These are phyloP conservation scores for Acromyrmex echinatior DNA, from an alignment of 1,140 invertebrate genomes.

Conservation along the genomic window DNA sequence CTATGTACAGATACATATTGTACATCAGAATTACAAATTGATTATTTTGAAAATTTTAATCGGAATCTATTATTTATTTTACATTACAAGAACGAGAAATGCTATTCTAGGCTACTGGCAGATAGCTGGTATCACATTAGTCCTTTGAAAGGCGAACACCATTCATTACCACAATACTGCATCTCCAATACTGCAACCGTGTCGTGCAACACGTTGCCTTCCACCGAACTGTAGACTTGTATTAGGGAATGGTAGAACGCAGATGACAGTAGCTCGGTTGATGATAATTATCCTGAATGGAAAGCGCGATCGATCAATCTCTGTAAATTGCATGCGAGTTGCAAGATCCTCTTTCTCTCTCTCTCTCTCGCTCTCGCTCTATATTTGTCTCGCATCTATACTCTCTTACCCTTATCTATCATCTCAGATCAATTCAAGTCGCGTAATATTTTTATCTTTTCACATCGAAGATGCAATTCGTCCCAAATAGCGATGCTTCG, in stretches of 20 bases:
- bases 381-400: background rate
- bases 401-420: background rate
- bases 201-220: slow-evolving; percentile 62
- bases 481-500: background rate
- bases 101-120: background rate
- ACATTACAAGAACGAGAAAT: background rate
- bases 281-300: slow-evolving; percentile 54
- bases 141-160: slow-evolving; percentile 40
- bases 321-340: slow-evolving; percentile 52
- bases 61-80: background rate
- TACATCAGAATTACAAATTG: background rate
- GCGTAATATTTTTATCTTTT: slow-evolving; percentile 31
- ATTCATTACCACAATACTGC: slow-evolving; percentile 54
- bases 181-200: slow-evolving; percentile 47
- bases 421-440: background rate
- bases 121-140: slow-evolving; percentile 15
- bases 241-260: slow-evolving; percentile 59
- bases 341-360: background rate
- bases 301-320: slow-evolving; percentile 53
- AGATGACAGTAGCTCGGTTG: slow-evolving; percentile 53
- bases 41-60: background rate
- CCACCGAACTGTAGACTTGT: slow-evolving; percentile 44
- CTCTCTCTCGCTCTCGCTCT: background rate
- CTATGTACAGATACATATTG: too few species aligned
- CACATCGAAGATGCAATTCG: slow-evolving; percentile 1